A percentile compares a stretch with the other conserved stretches of the same genome.
These are phyloP conservation scores for Ennomos quercinarius DNA, from an alignment of 2,888 invertebrate species.

Conservation along the genomic window DNA sequence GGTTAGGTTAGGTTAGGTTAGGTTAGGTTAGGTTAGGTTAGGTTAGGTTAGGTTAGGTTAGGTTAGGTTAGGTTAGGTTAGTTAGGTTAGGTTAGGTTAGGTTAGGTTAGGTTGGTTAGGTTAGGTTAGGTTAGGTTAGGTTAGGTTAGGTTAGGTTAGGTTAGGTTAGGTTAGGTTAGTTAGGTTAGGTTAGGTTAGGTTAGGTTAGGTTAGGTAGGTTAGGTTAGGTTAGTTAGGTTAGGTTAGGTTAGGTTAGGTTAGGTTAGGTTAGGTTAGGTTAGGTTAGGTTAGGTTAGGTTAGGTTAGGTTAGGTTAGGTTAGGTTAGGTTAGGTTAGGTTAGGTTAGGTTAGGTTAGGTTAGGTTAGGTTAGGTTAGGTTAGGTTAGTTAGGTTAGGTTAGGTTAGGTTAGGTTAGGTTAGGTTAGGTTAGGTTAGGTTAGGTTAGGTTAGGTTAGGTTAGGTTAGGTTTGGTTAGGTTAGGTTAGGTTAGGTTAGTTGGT, in stretches of 20 bases:
- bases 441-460: constrained; percentile 44
- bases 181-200: constrained; percentile 45
- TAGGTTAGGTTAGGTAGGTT: constrained; percentile 44
- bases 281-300: constrained; percentile 44
- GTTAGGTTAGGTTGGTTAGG: constrained; percentile 42
- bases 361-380: constrained; percentile 45
- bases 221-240: constrained; percentile 43
- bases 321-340: constrained; percentile 46
- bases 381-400: constrained; percentile 42
- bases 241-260: constrained; percentile 42
- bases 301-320: constrained; percentile 46
- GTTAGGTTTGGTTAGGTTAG: constrained; percentile 42
- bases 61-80: constrained; percentile 34
- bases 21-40: constrained; percentile 38
- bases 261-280: constrained; percentile 43
- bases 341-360: constrained; percentile 45
- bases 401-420: constrained; percentile 42
- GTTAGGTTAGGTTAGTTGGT: constrained; percentile 33
- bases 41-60: constrained; percentile 36
- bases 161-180: constrained; percentile 42
- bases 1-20: constrained; percentile 14
- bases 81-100: constrained; percentile 41
- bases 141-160: constrained; percentile 38
- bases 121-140: constrained; percentile 39
- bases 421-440: constrained; percentile 44